Evolutionary conservation across 2,113 vertebrate genomes (phyloP).

Genomic region (Pedetes capensis): DNA sequence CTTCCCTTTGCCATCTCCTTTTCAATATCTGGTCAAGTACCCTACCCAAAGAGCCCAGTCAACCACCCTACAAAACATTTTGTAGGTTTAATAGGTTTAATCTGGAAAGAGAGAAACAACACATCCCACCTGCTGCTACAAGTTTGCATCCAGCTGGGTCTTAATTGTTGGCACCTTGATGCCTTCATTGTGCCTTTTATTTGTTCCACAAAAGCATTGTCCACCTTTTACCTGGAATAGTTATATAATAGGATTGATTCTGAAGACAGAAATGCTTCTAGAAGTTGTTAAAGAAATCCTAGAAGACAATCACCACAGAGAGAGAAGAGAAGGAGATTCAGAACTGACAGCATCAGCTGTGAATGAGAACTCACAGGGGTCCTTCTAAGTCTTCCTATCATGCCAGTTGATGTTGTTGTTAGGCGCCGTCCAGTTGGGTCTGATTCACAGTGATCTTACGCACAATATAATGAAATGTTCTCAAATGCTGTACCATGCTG

Average conservation of each 20-base stretch:
- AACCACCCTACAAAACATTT: neutral
- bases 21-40: accelerated
- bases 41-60: neutral
- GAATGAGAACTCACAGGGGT: neutral
- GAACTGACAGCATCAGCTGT: neutral
- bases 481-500: no score
- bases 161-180: neutral
- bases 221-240: neutral
- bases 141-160: neutral
- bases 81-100: neutral
- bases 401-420: no score
- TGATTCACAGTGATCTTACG: no score
- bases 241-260: neutral
- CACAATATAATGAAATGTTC: no score
- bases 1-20: neutral
- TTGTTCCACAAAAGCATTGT: neutral
- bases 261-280: neutral
- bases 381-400: neutral
- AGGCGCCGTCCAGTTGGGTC: no score
- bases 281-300: neutral
- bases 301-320: neutral
- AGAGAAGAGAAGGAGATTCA: neutral
- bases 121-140: neutral
- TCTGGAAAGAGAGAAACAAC: neutral
- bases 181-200: neutral